phyloP scores from a whole-genome alignment of 2,797 vertebrate species.

The Xenops minutus region DNA sequence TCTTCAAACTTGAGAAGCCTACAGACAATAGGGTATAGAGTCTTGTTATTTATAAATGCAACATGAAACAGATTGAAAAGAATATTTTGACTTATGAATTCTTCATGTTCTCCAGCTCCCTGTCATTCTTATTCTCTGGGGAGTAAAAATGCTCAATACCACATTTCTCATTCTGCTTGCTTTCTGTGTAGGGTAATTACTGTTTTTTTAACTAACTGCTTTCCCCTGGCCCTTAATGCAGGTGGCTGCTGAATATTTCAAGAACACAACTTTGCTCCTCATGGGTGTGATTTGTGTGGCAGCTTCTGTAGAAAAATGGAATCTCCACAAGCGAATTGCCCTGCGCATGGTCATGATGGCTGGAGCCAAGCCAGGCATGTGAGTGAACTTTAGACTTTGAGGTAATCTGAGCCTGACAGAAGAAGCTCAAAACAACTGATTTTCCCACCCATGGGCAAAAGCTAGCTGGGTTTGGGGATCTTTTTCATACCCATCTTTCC shows the following conservation, averaged over 20 bases:
- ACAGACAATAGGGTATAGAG: neutral
- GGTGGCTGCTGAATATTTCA: slow-evolving; percentile 97
- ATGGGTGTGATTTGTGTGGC: slow-evolving; percentile 97
- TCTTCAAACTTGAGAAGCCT: neutral
- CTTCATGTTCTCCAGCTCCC: neutral
- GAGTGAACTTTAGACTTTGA: slow-evolving; percentile 54
- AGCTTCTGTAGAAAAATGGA: slow-evolving; percentile 97
- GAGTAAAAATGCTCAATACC: neutral
- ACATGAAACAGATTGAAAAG: neutral
- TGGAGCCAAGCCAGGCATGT: slow-evolving; percentile 98
- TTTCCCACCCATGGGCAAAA: neutral
- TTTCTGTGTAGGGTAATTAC: neutral
- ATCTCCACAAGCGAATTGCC: slow-evolving; percentile 93
- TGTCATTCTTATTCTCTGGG: neutral
- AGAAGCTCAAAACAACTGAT: neutral
- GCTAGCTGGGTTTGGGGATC: neutral
- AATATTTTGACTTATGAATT: neutral
- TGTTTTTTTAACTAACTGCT: neutral
- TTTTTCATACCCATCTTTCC: neutral
- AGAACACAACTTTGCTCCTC: slow-evolving; percentile 95
- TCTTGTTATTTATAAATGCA: neutral
- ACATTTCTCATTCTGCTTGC: neutral
- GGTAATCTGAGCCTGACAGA: neutral
- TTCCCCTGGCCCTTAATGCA: slow-evolving; percentile 36
- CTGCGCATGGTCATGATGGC: slow-evolving; percentile 97